Evolutionary conservation across 2,797 vertebrate genomes (phyloP).

Genomic region (Scomberomorus guttatus): DNA sequence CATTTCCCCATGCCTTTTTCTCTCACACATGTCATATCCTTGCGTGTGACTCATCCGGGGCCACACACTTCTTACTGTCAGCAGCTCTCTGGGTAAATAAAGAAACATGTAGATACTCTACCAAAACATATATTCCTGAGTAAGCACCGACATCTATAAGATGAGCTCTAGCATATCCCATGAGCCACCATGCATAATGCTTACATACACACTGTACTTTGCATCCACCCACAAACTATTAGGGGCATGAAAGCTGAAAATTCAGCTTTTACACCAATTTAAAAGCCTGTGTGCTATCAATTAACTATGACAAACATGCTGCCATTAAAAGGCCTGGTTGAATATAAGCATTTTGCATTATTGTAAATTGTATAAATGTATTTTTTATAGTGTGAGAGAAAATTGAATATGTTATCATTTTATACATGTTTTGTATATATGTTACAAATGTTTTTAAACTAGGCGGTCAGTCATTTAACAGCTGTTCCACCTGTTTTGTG

Average conservation of each 20-base stretch:
- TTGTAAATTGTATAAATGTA: background rate
- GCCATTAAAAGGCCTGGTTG: background rate
- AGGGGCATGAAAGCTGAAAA: conserved; percentile 9
- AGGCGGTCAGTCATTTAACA: no score
- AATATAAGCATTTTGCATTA: background rate
- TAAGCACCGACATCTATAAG: conserved; percentile 59
- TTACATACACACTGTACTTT: conserved; percentile 40
- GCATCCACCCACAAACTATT: conserved; percentile 38
- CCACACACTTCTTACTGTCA: conserved; percentile 50
- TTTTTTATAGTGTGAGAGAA: background rate
- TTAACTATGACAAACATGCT: background rate
- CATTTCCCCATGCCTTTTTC: conserved; percentile 17
- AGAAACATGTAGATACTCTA: conserved; percentile 47
- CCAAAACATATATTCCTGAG: conserved; percentile 50
- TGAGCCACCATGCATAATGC: conserved; percentile 42
- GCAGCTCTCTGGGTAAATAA: conserved; percentile 66
- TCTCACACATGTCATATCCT: conserved; percentile 49
- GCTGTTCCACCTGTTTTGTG: no score
- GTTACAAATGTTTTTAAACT: no score
- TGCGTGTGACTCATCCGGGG: conserved; percentile 57
- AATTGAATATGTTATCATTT: no score
- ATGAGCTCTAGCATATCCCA: conserved; percentile 43
- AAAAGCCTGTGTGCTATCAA: background rate
- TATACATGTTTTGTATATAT: no score
- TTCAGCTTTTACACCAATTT: conserved; percentile 13